Base-by-base conservation (phyloP, 2,888 invertebrate species). In the Zele albiditarsus region DNA sequence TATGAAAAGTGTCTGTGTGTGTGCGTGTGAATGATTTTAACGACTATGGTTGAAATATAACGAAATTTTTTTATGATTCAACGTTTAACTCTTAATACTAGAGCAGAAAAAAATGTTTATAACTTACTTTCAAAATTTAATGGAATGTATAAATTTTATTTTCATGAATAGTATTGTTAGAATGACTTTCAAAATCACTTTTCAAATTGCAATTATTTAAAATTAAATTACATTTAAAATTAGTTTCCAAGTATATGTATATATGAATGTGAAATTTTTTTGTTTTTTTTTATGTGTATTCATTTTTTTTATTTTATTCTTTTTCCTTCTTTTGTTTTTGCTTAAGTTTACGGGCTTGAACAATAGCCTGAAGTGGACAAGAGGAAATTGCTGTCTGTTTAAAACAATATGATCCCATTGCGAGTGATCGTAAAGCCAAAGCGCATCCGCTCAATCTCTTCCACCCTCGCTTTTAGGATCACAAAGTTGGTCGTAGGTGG, bases 401-500 rank as follows among this genome's bases (percentile, higher is more conserved):
- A 62, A 71, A 71, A 62, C 38, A 71, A 42, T 62, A 42, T 42
- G 53, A 62, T 33, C 60, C 62, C 71, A 71, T 71, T 62, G 53
- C 27, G 27, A 42, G 58, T 71, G 58, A 60, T 71, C 71, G 31
- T 71, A 62, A 71, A 62, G 33, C 31, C 10, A 46, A 67, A 46
- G 62, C 57, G 38, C 71, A 71, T 71, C 60, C 53, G 69, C n/a
- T 63, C n/a, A 31, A 23, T 63, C 63, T 53, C 8, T 53, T 69
- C 57, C 57, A 69, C 69, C 69, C 60, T 70, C 70, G 33, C 42
- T 60, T 14, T 60, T 46, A 53, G 16, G 23, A 57, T 46, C 46
- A 66, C 57, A 69, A 73, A 57, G 78, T 49, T 71, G 58, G 38
- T 74, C 79, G 85, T 86, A 84, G 84, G 84, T 86, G 86, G 84